Evolutionary conservation across 2,888 invertebrate genomes (phyloP), one percentile per base, ranked within the genome.

Genomic region (Dolomedes plantarius): DNA sequence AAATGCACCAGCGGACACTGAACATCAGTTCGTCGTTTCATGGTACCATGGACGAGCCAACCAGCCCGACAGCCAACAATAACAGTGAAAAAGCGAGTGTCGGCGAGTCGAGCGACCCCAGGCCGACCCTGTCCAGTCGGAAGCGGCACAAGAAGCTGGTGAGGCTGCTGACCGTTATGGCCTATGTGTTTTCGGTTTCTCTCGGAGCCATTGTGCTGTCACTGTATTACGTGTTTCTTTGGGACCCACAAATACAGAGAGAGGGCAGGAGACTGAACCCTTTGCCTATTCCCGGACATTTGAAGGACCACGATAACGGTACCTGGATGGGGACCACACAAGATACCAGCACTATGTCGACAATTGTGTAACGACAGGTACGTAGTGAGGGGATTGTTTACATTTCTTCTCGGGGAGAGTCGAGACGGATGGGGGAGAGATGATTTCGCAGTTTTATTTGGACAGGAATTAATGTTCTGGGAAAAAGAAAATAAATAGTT

Each of bases 131-230:
- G 31, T 86, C 81, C 13, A 82, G 79, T 28, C 71, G 87, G 2
- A 88, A 89, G 50, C 80, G 83, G 28, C 87, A 89, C 50, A 80
- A 83, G 62, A 89, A 89, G 65, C 27, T 89, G 19, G 67, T 89
- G 16, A 46, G 89, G 11, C 72, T 89, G 27, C 29, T 89, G 27
- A 89, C 89, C 13, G 89, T 89, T 1, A 73, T 89, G 69, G 89
- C 89, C 19, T 89, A 89, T 72, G 88, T 89, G 16, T 86, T 89
- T 50, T 89, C 89, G 6, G 89, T 89, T 0, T 89, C 89, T 9
- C 78, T 89, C 65, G 89, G 88, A 5, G 89, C 89, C 16, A 89
- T 89, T 11, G 82, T 89, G 13, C 68, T 89, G 1, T 89, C 89
- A 0, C 62, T 89, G 1, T 89, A 89, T 68, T 89, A 89, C 41